Percentiles rank a stretch among this genome's conserved stretches.
Evolutionary conservation across 92 coral and sea anemone species (phyloP).

Genomic region (Heteractis magnifica): DNA sequence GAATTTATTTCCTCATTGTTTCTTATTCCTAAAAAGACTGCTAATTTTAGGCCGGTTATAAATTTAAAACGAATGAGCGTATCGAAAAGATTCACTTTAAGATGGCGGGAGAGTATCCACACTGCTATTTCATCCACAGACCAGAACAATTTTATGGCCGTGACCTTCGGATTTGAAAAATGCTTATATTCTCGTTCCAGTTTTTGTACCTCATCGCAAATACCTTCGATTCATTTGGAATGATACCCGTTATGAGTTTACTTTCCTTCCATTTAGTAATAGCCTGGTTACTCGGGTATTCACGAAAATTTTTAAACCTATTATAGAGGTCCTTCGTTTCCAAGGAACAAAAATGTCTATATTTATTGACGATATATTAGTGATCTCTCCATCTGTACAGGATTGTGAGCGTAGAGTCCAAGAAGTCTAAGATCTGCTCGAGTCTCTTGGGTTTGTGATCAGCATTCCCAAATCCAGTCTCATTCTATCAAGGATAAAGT

Average conservation of each 20-base stretch:
- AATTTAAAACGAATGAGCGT: neutral
- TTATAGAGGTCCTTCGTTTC: too few relatives aligned
- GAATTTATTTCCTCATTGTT: neutral
- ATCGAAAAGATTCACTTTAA: neutral
- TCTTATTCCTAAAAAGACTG: neutral
- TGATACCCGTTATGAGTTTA: constrained; percentile 29
- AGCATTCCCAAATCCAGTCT: too few relatives aligned
- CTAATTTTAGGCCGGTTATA: neutral
- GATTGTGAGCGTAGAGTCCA: too few relatives aligned
- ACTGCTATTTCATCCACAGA: neutral
- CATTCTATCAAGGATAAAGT: too few relatives aligned
- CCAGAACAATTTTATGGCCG: neutral
- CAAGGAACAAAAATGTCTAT: too few relatives aligned
- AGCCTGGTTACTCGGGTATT: constrained; percentile 41
- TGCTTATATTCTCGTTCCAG: neutral
- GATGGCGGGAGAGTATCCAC: neutral
- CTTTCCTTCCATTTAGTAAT: constrained; percentile 54
- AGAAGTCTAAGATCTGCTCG: too few relatives aligned
- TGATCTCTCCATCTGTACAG: too few relatives aligned
- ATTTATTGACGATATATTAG: too few relatives aligned
- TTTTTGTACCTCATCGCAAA: constrained; percentile 21
- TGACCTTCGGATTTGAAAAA: neutral
- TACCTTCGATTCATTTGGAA: constrained; percentile 47
- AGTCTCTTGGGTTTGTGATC: too few relatives aligned
- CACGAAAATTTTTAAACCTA: neutral